Evolutionary conservation across 2,888 invertebrate species (phyloP), one percentile per base, ranked within the genome.

Genomic region (Mythimna impura): DNA sequence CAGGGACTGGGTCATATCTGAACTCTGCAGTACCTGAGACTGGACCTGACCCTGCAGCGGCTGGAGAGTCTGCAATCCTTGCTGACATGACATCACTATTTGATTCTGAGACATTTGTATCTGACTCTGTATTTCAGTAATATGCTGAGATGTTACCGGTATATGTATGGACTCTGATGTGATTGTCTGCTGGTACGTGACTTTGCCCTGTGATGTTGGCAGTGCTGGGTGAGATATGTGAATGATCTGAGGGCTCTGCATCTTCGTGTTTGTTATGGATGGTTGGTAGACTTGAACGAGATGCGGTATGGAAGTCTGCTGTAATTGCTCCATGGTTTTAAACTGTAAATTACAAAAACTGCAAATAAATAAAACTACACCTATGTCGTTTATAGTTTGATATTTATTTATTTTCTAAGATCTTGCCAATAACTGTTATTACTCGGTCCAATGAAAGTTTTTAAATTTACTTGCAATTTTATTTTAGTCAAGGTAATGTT

Each of bases 201-300:
- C 85, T 82, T 94, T 95, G 4, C 91, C 93, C 66, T 95, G 93
- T 2, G 93, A 86, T 2, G 91, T 83, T 71, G 92, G 90, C 0
- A 94, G 73, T 0, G 91, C 88, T 2, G 93, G 93, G 62, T 95
- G 95, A 0, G 93, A 82, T 61, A 93, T 89, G 78, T 94, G 90
- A 63, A 95, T 92, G 50, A 93, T 90, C 68, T 92, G 93, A 14
- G 91, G 88, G 65, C 88, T 93, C 66, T 90, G 90, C 14, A 92
- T 83, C 71, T 91, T 92, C 0, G 89, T 65, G 54, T 85, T 87
- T 0, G 90, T 80, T 6, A 89, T 85, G 0, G 93, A 81, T 0
- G 93, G 91, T 79, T 94, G 93, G 78, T 93, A 95, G 0, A 95
- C 92, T 83, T 94, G 95, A 6, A 95, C 91, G 22, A 95, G 89